Base-by-base conservation (phyloP, 2,888 invertebrate genomes). In the Aspidiotus destructor region DNA sequence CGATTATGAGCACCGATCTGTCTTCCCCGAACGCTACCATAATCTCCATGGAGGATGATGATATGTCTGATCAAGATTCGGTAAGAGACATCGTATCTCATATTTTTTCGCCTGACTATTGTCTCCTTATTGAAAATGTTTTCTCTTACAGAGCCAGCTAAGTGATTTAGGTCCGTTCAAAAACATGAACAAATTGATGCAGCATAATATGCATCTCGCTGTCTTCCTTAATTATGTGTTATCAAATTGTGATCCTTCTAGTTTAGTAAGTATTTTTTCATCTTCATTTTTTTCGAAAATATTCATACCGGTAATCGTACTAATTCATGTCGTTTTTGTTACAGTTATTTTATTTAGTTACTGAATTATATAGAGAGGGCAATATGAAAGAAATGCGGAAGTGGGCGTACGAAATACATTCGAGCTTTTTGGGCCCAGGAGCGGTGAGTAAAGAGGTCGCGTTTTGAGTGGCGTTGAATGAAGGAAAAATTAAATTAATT, bases 351-450 rank as follows among this genome's bases (percentile, higher is more conserved):
- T 92, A 96, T 78, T 83, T 97, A 73, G 85, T 98, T 76, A 92
- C 96, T 71, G 92, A 94, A 77, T 82, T 89, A 68, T 97, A 91
- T 80, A 90, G 91, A 75, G 84, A 87, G 74, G 92, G 91, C 63
- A 86, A 86, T 73, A 82, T 85, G 68, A 89, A 91, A 79, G 95
- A 98, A 76, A 89, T 97, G 85, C 85, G 92, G 69, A 92, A 95
- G 77, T 99, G 98, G 97, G 97, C 97, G 6, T 98, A 97, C 80
- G 98, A 99, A 83, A 94, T 98, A 76, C 94, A 95, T 80, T 96
- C 96, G 73, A 92, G 92, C 75, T 97, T 97, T 81, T 81, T 94
- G 70, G 89, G 92, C 75, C 94, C 93, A 71, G 86, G 87, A 75
- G 92, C 93, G 74, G 89, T 88, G 77, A 83, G 84, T 82, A 74